phyloP scores from a whole-genome alignment of 2,888 invertebrate species.

The Coecobrya sp. region DNA sequence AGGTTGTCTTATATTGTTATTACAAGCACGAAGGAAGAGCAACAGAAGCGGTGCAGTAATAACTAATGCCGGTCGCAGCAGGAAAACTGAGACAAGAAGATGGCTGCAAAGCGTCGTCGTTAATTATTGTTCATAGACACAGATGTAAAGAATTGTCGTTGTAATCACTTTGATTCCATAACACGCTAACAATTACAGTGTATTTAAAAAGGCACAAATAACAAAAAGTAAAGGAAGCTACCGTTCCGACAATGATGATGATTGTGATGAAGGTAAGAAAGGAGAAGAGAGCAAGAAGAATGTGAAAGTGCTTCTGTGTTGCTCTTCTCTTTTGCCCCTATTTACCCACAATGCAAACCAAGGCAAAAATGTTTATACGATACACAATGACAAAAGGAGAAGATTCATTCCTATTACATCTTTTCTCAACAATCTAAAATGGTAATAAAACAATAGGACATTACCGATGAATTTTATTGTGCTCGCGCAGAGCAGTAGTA shows the following conservation, averaged over 20 bases:
- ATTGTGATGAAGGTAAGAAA: background rate
- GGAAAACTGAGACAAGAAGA: constrained; percentile 58
- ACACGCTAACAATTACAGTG: constrained; percentile 14
- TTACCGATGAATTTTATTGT: constrained; percentile 59
- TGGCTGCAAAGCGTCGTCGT: constrained; percentile 54
- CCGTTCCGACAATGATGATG: constrained; percentile 8
- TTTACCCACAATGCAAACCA: constrained; percentile 17
- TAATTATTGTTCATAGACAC: constrained; percentile 62
- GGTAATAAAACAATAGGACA: constrained; percentile 74
- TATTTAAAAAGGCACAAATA: constrained; percentile 4
- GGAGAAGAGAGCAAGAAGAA: constrained; percentile 39
- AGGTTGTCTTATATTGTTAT: constrained; percentile 35
- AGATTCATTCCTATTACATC: constrained; percentile 70
- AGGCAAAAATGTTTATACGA: background rate
- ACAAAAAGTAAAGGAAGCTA: constrained; percentile 50
- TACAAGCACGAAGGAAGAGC: constrained; percentile 23
- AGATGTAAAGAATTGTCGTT: constrained; percentile 50
- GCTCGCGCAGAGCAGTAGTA: constrained; percentile 22
- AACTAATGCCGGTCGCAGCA: constrained; percentile 61
- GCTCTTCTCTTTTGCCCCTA: constrained; percentile 12
- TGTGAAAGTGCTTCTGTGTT: constrained; percentile 70
- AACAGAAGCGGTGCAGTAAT: constrained; percentile 18
- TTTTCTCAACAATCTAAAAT: constrained; percentile 57
- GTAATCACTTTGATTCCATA: constrained; percentile 65
- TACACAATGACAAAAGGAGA: constrained; percentile 19